Evolutionary conservation across 1,140 invertebrate species (phyloP).

Genomic region (Caerostris extrusa): DNA sequence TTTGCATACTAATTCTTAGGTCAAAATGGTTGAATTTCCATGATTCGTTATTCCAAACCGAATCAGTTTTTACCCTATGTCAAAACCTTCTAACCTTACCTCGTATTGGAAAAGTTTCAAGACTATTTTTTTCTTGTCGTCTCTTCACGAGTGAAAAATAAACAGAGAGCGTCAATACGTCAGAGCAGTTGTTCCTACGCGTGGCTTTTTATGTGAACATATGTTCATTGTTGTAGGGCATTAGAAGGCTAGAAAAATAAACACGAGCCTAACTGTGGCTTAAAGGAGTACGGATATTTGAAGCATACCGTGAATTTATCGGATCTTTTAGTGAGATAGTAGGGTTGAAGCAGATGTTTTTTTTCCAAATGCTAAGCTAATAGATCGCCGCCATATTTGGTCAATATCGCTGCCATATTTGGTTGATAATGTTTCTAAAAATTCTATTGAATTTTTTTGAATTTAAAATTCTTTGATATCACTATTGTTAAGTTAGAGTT

Average conservation of each 20-base stretch:
- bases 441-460: too few species aligned
- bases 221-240: constrained; percentile 20
- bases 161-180: neutral
- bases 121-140: neutral
- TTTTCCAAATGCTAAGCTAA: neutral
- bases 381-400: neutral
- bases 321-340: neutral
- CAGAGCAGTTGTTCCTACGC: neutral
- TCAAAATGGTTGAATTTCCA: neutral
- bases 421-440: too few species aligned
- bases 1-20: too few species aligned
- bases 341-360: neutral
- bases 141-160: neutral
- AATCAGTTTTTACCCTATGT: neutral
- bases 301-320: neutral
- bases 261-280: neutral
- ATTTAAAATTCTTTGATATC: too few species aligned
- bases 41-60: neutral
- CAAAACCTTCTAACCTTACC: neutral
- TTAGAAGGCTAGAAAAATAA: constrained; percentile 1
- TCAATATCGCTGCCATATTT: too few species aligned
- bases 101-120: neutral
- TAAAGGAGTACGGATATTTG: neutral
- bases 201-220: neutral
- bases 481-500: too few species aligned